Conservation (phyloP, 2,113 vertebrate genomes). For the Galeopterus variegatus region DNA sequence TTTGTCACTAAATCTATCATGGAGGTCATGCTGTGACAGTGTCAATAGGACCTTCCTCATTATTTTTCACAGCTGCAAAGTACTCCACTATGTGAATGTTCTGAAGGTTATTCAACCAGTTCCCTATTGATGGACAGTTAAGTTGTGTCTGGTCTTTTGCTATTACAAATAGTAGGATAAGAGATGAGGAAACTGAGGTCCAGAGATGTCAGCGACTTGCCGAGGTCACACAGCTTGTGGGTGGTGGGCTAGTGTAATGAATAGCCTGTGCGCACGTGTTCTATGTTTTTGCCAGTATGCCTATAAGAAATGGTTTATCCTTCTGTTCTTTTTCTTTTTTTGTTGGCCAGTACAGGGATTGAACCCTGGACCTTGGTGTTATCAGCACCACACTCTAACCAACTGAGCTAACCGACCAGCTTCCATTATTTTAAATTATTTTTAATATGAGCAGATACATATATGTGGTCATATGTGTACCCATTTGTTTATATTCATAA, state of each 20-base stretch:
- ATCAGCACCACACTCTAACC: too few relatives aligned
- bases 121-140: neutral
- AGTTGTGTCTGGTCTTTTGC: neutral
- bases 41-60: neutral
- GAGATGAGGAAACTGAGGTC: too few relatives aligned
- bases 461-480: accelerated
- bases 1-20: accelerated
- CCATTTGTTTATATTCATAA: neutral
- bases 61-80: neutral
- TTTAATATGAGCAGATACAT: neutral
- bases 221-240: too few relatives aligned
- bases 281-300: neutral
- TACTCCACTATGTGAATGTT: neutral
- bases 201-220: too few relatives aligned
- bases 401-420: too few relatives aligned
- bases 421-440: too few relatives aligned
- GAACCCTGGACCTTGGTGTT: too few relatives aligned
- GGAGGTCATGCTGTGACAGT: accelerated
- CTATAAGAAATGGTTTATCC: neutral
- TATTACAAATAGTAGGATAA: neutral
- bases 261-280: neutral
- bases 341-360: too few relatives aligned
- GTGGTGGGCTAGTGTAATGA: neutral
- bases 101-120: neutral
- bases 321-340: neutral